Percentiles rank a stretch among this genome's conserved stretches.
These are phyloP conservation scores for Cantharis flavilabris DNA, from an alignment of 2,888 invertebrate genomes.

Conservation along the genomic window DNA sequence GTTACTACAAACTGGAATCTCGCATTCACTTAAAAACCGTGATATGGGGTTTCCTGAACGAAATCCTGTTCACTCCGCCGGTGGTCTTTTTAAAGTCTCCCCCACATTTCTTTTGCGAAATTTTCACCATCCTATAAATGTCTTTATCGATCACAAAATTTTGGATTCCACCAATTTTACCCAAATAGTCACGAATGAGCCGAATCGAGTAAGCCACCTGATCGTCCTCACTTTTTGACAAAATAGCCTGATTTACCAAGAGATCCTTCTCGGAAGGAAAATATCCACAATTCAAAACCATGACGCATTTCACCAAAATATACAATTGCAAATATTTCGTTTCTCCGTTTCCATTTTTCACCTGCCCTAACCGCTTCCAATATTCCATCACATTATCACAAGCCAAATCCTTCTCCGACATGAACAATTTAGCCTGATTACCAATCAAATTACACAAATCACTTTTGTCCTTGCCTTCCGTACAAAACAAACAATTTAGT, in stretches of 20 bases:
- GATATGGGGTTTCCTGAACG: neutral
- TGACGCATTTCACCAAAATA: slow-evolving; percentile 11
- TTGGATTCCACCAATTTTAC: slow-evolving; percentile 11
- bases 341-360: slow-evolving; percentile 13
- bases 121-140: slow-evolving; percentile 13
- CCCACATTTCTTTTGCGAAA: slow-evolving; percentile 12
- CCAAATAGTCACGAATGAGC: slow-evolving; percentile 13
- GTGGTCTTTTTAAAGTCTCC: slow-evolving; percentile 9
- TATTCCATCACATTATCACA: slow-evolving; percentile 6
- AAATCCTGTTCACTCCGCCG: neutral
- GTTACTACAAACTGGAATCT: too few species aligned
- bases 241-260: neutral
- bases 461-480: slow-evolving; percentile 20
- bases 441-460: slow-evolving; percentile 9
- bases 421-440: slow-evolving; percentile 17
- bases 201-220: slow-evolving; percentile 3
- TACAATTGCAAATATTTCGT: slow-evolving; percentile 16
- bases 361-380: slow-evolving; percentile 13
- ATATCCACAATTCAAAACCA: slow-evolving; percentile 16
- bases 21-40: neutral
- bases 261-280: slow-evolving; percentile 5
- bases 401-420: slow-evolving; percentile 10
- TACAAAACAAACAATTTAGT: slow-evolving; percentile 21
- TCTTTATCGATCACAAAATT: slow-evolving; percentile 14
- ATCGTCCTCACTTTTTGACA: slow-evolving; percentile 6